A percentile compares a stretch with the other conserved stretches of the same genome.
These are phyloP conservation scores for Ophthalmolycus amberensis DNA, from an alignment of 2,113 vertebrate species.

Conservation along the genomic window DNA sequence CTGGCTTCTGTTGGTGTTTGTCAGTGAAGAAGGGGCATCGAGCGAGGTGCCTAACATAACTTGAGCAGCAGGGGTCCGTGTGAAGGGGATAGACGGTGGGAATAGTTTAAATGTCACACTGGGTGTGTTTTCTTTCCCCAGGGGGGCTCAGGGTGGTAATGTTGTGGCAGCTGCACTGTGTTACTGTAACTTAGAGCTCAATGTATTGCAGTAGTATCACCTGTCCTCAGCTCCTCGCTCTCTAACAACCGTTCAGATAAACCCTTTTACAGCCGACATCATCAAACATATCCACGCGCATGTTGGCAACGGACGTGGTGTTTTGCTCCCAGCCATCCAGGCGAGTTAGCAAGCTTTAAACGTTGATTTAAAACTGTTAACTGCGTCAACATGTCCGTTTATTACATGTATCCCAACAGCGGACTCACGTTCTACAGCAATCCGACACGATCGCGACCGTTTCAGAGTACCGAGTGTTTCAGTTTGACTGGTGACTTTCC, in stretches of 20 bases:
- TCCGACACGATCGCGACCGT: too few relatives aligned
- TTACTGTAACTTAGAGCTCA: conserved; percentile 35
- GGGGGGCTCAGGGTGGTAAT: conserved; percentile 30
- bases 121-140: conserved; percentile 6
- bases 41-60: conserved; percentile 45
- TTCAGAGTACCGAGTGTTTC: too few relatives aligned
- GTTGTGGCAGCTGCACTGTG: conserved; percentile 63
- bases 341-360: not conserved
- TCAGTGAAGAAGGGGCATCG: conserved; percentile 11
- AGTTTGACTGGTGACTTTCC: too few relatives aligned
- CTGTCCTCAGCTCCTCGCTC: not conserved
- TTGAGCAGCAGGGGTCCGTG: conserved; percentile 32
- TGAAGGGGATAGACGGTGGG: conserved; percentile 41
- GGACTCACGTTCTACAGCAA: too few relatives aligned
- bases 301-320: not conserved
- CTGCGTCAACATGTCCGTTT: not conserved
- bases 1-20: conserved; percentile 5
- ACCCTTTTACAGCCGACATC: not conserved
- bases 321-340: not conserved
- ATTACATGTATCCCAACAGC: not conserved
- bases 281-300: not conserved
- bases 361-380: not conserved
- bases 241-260: conserved; percentile 17
- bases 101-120: conserved; percentile 50
- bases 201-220: conserved; percentile 1